phyloP scores from a whole-genome alignment of 1,140 invertebrate genomes.

The Contarinia nasturtii region DNA sequence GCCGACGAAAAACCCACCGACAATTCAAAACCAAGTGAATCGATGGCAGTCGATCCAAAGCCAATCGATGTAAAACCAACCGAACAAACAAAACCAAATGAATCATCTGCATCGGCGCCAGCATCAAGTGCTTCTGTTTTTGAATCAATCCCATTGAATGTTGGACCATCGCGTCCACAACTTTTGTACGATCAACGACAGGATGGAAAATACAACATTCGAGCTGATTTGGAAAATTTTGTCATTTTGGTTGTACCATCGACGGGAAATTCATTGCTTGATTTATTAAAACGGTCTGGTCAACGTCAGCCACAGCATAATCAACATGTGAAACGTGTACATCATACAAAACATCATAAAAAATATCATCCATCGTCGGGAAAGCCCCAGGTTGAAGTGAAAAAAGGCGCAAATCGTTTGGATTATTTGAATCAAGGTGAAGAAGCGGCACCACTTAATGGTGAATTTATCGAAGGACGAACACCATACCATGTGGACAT shows the following conservation, averaged over 20 bases:
- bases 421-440: not conserved
- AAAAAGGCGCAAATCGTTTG: not conserved
- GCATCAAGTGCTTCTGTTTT: too few species aligned
- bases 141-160: not conserved
- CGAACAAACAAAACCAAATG: not conserved
- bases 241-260: constrained; percentile 36
- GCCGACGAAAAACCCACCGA: not conserved
- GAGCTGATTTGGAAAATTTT: constrained; percentile 41
- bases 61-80: not conserved
- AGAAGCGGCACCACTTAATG: constrained; percentile 11
- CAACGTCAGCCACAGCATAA: not conserved
- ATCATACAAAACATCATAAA: constrained; percentile 5
- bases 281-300: constrained; percentile 22
- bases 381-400: not conserved
- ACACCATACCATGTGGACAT: constrained; percentile 31
- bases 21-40: not conserved
- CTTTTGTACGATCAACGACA: constrained; percentile 35
- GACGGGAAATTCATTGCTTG: constrained; percentile 22
- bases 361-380: not conserved
- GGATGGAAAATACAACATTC: constrained; percentile 38
- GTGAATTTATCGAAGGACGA: constrained; percentile 31
- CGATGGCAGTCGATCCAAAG: not conserved
- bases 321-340: constrained; percentile 4
- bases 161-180: constrained; percentile 10
- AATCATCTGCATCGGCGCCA: too few species aligned